These are phyloP conservation scores for Galerucella nymphaeae DNA, from an alignment of 2,888 invertebrate species.

Conservation along the genomic window DNA sequence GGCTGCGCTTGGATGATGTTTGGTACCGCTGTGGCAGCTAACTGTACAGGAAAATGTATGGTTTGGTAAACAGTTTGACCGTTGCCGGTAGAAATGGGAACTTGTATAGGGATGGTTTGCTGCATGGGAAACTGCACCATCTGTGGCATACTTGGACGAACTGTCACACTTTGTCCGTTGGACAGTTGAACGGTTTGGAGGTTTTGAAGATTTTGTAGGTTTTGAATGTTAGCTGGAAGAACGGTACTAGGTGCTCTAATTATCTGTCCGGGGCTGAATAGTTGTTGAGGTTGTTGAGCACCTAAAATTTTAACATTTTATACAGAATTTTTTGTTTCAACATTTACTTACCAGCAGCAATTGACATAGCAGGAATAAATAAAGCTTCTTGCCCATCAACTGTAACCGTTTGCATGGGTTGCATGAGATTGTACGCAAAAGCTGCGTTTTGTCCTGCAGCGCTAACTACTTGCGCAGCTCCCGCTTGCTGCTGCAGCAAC, in stretches of 20 bases:
- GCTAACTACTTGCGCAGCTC: slow-evolving; percentile 65
- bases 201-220: slow-evolving; percentile 76
- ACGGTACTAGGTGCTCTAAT: slow-evolving; percentile 78
- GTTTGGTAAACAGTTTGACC: slow-evolving; percentile 97
- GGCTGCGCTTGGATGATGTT: slow-evolving; percentile 64
- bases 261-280: slow-evolving; percentile 76
- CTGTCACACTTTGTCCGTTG: slow-evolving; percentile 77
- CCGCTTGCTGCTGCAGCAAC: slow-evolving; percentile 70
- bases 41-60: slow-evolving; percentile 91
- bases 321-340: no score
- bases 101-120: slow-evolving; percentile 89
- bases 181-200: slow-evolving; percentile 76
- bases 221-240: slow-evolving; percentile 78
- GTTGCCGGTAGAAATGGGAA: slow-evolving; percentile 83
- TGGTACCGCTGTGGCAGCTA: slow-evolving; percentile 72
- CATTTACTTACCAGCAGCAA: slow-evolving; percentile 59
- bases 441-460: slow-evolving; percentile 59
- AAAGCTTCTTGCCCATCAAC: slow-evolving; percentile 94
- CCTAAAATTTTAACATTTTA: no score
- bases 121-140: slow-evolving; percentile 76
- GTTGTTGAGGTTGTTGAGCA: slow-evolving; percentile 68
- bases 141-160: slow-evolving; percentile 67
- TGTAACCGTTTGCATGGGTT: slow-evolving; percentile 90
- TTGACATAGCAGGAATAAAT: slow-evolving; percentile 85
- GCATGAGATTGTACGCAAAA: slow-evolving; percentile 72